Base-by-base conservation (phyloP, 1,140 invertebrate genomes). In the Palaemon carinicauda region DNA sequence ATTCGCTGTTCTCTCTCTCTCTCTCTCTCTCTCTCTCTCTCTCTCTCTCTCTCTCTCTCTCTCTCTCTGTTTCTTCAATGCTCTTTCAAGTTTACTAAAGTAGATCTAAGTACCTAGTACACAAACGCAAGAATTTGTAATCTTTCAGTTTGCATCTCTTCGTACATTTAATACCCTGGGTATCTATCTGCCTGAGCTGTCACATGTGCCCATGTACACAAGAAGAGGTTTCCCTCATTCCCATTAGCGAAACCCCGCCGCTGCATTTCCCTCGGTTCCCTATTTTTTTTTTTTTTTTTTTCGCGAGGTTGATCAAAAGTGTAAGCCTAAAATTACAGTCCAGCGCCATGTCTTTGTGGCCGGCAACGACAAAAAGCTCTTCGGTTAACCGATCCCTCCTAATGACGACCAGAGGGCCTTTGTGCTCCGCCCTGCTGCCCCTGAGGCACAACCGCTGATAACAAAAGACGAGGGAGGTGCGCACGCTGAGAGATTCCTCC, bases 351-450 rank as follows among this genome's bases (percentile, higher is more conserved):
- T 60, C 78, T 60, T 60, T 60, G 53, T 60, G 53, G 24, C 31
- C 41, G 78, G 53, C 78, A 54, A 27, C 78, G 53, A 80, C 78
- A 80, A 80, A 56, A 60, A 80, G 54, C 27, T 69, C 24, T 24
- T 29, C 56, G 80, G 56, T 60, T 81, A 81, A 69, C 80, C 56
- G 56, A 69, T 69, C 65, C 51, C n/a, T 54, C 65, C 81, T 82
- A 82, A 82, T 82, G 81, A 82, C 81, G 71, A 51, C 69, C 69
- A 53, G 31, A 9, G 69, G 51, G 50, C 71, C 33, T 73, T 82
- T 82, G 81, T 82, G 65, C 65, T 31, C 50, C 81, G 21, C 52
- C 71, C 81, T 15, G 65, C 65, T 60, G 17, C 69, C 71, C 81
- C 51, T 69, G 19, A 41, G 33, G 56, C 52, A 29, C 69, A 80